Conservation (phyloP, 1,140 invertebrate genomes). For the Holotrichia oblita region DNA sequence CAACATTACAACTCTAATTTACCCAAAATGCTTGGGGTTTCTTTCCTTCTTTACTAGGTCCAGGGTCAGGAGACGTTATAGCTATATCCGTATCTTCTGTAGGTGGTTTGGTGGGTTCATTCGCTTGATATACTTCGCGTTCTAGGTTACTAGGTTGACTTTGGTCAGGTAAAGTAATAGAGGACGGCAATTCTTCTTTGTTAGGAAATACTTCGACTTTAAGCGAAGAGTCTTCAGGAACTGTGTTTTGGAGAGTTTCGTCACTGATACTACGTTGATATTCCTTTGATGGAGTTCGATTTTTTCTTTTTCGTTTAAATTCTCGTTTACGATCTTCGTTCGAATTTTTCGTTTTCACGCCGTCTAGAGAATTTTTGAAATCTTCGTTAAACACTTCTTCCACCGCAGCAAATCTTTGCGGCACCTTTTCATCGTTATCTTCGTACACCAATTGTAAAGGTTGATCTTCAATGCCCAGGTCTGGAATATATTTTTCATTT, state of each 20-base stretch:
- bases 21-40: constrained; percentile 41
- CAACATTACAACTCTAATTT: constrained; percentile 24
- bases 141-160: neutral
- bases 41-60: constrained; percentile 30
- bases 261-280: neutral
- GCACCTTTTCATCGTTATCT: neutral
- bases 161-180: neutral
- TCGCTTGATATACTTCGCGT: neutral
- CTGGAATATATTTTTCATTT: neutral
- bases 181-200: neutral
- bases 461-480: neutral
- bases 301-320: constrained; percentile 36
- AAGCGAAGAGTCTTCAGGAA: neutral
- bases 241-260: neutral
- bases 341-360: constrained; percentile 28
- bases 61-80: neutral
- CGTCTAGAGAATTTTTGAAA: constrained; percentile 44
- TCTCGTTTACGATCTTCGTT: constrained; percentile 32
- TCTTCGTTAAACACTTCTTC: constrained; percentile 36
- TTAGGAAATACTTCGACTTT: neutral
- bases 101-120: neutral
- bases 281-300: neutral
- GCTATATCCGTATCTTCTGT: neutral
- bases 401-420: neutral
- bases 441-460: neutral